These are phyloP conservation scores for Ctenicera cuprea DNA, from an alignment of 2,888 invertebrate species.

Conservation along the genomic window DNA sequence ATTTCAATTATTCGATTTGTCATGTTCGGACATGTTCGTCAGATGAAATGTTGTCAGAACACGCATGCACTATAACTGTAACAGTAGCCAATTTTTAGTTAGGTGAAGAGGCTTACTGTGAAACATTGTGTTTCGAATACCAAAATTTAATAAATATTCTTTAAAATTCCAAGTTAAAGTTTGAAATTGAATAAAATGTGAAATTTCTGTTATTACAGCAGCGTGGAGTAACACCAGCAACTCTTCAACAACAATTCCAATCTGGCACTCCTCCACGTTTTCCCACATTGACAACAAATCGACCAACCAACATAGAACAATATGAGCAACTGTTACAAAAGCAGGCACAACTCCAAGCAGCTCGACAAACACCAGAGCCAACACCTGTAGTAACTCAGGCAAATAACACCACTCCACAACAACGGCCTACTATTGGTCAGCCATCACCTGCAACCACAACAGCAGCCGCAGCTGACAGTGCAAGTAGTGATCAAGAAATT, in stretches of 20 bases:
- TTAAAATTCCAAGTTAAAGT: no score
- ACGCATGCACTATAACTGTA: no score
- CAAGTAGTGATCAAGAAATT: slow-evolving; percentile 74
- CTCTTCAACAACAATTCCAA: slow-evolving; percentile 61
- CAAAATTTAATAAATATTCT: no score
- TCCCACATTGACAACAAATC: slow-evolving; percentile 15
- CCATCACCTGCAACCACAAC: slow-evolving; percentile 54
- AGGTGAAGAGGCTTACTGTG: no score
- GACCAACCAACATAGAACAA: slow-evolving; percentile 46
- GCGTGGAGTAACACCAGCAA: slow-evolving; percentile 66
- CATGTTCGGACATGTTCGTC: no score
- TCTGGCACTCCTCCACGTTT: slow-evolving; percentile 47
- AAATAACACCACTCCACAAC: slow-evolving; percentile 20
- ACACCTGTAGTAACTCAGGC: slow-evolving; percentile 57
- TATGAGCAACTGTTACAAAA: slow-evolving; percentile 51
- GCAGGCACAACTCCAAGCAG: slow-evolving; percentile 44
- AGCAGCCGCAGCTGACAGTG: slow-evolving; percentile 52
- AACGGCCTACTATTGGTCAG: background rate
- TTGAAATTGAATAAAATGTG: slow-evolving; percentile 22
- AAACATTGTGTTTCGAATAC: no score
- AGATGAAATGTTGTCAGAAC: no score
- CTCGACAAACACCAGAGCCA: slow-evolving; percentile 40
- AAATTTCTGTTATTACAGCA: slow-evolving; percentile 61
- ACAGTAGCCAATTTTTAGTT: no score
- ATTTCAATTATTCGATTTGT: no score